Conservation (phyloP, 2,113 vertebrate species). For the Chunga burmeisteri region DNA sequence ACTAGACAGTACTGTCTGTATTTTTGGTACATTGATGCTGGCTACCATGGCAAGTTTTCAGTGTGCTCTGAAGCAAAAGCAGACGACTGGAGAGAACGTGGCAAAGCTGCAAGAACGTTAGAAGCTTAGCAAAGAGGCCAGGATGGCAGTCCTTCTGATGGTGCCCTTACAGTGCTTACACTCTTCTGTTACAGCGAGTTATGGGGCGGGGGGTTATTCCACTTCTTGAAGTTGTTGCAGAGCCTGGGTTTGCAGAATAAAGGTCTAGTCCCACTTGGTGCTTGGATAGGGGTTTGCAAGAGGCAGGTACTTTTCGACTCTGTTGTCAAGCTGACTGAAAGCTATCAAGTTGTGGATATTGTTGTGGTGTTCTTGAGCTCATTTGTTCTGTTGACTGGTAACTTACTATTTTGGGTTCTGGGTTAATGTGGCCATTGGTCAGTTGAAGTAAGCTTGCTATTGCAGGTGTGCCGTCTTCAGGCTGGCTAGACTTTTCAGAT, state of each 20-base stretch:
- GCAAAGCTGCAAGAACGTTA: neutral
- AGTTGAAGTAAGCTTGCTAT: neutral
- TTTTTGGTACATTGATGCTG: neutral
- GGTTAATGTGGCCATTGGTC: neutral
- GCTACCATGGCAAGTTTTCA: neutral
- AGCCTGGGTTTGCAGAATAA: neutral
- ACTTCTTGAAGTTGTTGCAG: neutral
- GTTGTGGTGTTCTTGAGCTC: neutral
- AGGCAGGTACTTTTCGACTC: neutral
- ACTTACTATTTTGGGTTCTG: neutral
- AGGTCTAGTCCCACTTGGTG: too few species aligned
- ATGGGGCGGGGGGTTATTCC: neutral
- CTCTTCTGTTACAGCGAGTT: neutral
- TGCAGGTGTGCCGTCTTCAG: neutral
- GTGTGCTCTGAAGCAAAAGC: neutral
- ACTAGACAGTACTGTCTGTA: too few species aligned
- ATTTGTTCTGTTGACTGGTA: neutral
- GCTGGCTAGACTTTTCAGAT: neutral
- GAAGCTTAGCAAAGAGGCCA: neutral
- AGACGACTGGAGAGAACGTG: neutral
- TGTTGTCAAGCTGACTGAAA: neutral
- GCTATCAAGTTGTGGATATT: fast-evolving
- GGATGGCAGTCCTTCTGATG: neutral
- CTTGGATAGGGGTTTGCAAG: neutral
- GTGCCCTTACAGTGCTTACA: fast-evolving